phyloP scores from a whole-genome alignment of 2,797 vertebrate genomes.

The Micrastur ruficollis region DNA sequence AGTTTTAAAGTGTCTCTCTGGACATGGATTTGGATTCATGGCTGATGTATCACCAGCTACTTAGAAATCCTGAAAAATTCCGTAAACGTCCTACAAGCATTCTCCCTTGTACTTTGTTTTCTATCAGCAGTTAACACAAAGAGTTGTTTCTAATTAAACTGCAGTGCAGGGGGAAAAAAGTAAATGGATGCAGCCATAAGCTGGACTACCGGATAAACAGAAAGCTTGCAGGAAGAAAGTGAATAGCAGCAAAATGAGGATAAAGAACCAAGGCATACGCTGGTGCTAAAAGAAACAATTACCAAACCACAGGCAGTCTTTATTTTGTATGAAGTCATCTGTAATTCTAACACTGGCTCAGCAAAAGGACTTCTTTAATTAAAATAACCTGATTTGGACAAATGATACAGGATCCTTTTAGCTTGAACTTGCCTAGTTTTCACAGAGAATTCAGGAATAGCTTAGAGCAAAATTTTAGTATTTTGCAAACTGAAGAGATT shows the following conservation, averaged over 20 bases:
- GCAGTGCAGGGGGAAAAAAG: neutral
- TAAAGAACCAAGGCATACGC: neutral
- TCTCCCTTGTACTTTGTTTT: neutral
- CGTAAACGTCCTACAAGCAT: constrained; percentile 21
- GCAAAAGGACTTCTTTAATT: neutral
- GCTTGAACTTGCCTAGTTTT: neutral
- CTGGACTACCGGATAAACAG: neutral
- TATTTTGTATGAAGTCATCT: neutral
- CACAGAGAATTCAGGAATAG: constrained; percentile 21
- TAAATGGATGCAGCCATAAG: neutral
- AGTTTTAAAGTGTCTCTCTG: constrained; percentile 67
- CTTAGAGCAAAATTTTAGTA: neutral
- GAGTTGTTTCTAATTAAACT: constrained; percentile 27
- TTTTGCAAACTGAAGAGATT: neutral
- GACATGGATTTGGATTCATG: constrained; percentile 53
- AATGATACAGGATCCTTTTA: neutral
- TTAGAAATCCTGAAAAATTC: constrained; percentile 50
- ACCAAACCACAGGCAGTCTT: neutral
- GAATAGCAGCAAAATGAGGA: neutral
- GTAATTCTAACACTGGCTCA: neutral
- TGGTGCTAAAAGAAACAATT: neutral
- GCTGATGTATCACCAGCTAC: constrained; percentile 19
- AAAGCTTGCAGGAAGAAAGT: neutral
- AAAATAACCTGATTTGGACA: neutral
- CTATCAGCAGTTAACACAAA: neutral